Base-by-base conservation (phyloP, 1,140 invertebrate genomes). In the Penaeus indicus region DNA sequence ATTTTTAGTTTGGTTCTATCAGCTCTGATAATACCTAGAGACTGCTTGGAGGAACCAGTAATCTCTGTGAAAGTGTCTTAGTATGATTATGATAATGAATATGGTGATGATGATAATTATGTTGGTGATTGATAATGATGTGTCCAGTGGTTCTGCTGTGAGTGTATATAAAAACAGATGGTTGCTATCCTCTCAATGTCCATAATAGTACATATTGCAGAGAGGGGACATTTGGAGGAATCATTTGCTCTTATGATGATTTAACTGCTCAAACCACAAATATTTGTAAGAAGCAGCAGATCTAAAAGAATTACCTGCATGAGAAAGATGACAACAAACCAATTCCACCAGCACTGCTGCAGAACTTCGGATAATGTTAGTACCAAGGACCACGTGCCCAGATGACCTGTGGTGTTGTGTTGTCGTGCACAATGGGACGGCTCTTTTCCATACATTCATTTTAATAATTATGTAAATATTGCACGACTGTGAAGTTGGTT, bases 21-120 rank as follows among this genome's bases (percentile, higher is more conserved):
- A 88, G 86, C 86, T 88, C 80, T 88, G 86, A 88, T 83, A 19
- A 83, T 88, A 78, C 63, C 60, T 42, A 88, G 86, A 84, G 86
- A 88, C 80, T 88, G 80, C 75, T 54, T 79, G 86, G 86, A 88
- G 86, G 86, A 83, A 88, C 80, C 80, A 88, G 86, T 62, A 88
- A 88, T 88, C 86, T 88, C 86, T 88, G 81, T 78, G 86, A 69
- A 88, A 88, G 86, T 88, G 86, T 88, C 86, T 88, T 83, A 83
- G 62, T 84, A 88, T 88, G 86, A 88, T 84, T 69, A 75, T 62
- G 79, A 84, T 61, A 47, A 81, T 88, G 86, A 78, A 54, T 54
- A 54, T 54, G 54, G 54, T 54, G 54, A 54, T 54, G 54, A 54
- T 54, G 10, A 54, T 54, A 54, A 54, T 54, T 54, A 54, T 54